Evolutionary conservation across 2,888 invertebrate species (phyloP).

Genomic region (Carcina quercana): DNA sequence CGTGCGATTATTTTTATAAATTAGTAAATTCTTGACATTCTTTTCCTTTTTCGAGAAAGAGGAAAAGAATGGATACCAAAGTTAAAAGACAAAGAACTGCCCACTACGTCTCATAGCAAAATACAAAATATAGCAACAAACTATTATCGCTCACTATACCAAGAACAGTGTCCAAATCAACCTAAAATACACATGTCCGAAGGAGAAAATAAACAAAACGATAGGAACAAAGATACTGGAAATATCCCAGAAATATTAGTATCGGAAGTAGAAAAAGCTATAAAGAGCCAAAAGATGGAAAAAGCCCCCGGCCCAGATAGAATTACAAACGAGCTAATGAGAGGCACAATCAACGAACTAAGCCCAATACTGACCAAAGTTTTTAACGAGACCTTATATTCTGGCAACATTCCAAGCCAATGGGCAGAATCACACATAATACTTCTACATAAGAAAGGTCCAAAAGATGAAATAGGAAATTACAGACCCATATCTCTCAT

Average conservation of each 20-base stretch:
- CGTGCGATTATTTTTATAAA: too few species aligned
- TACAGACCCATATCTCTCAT: slow-evolving; percentile 15
- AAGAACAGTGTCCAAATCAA: background rate
- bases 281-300: slow-evolving; percentile 8
- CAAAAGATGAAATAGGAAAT: slow-evolving; percentile 16
- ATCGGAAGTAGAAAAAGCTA: slow-evolving; percentile 11
- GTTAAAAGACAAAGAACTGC: background rate
- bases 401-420: slow-evolving; percentile 9
- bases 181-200: too few species aligned
- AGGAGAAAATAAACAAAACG: background rate
- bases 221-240: background rate
- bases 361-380: slow-evolving; percentile 1
- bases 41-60: too few species aligned
- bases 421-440: slow-evolving; percentile 23
- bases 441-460: slow-evolving; percentile 21
- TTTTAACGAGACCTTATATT: slow-evolving; percentile 4
- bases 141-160: background rate
- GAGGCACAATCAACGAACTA: background rate
- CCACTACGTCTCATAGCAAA: background rate
- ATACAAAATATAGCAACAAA: background rate
- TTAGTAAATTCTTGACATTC: too few species aligned
- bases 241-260: slow-evolving; percentile 3
- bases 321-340: slow-evolving; percentile 9
- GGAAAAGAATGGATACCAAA: background rate
- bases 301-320: slow-evolving; percentile 12